Evolutionary conservation across 2,888 invertebrate genomes (phyloP).

Genomic region (Nipponacmea schrenckii): DNA sequence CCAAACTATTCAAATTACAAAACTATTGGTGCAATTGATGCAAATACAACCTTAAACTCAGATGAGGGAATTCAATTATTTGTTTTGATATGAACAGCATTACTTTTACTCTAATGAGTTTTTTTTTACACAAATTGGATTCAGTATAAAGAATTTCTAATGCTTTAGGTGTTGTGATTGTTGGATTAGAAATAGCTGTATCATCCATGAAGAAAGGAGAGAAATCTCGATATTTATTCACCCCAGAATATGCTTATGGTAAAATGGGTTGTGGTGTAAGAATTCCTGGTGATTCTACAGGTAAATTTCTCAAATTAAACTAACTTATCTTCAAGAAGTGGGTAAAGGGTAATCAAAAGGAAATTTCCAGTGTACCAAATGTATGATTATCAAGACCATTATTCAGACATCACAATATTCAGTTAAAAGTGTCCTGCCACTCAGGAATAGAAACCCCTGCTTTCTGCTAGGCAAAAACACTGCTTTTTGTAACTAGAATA

Average conservation of each 20-base stretch:
- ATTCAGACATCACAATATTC: too few species aligned
- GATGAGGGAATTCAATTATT: conserved; percentile 1
- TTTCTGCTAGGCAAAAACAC: too few species aligned
- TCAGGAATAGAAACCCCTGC: too few species aligned
- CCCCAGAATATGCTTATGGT: conserved; percentile 80
- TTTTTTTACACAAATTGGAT: neutral
- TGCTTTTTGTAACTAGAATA: too few species aligned
- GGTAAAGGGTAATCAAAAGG: neutral
- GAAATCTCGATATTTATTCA: conserved; percentile 80
- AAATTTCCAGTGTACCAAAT: neutral
- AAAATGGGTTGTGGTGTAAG: conserved; percentile 81
- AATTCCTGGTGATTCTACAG: conserved; percentile 77
- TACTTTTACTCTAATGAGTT: neutral
- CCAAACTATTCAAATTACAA: too few species aligned
- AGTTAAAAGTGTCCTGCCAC: too few species aligned
- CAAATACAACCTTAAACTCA: too few species aligned
- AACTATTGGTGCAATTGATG: too few species aligned
- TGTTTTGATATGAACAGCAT: neutral
- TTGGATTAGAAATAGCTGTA: conserved; percentile 80
- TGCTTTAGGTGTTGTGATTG: conserved; percentile 66
- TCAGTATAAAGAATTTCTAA: neutral
- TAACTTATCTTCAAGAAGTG: neutral
- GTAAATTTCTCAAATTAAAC: conserved; percentile 28
- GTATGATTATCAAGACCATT: neutral
- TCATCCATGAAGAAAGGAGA: conserved; percentile 84